Evolutionary conservation across 2,113 vertebrate species (phyloP).

Genomic region (Hippoglossus stenolepis): DNA sequence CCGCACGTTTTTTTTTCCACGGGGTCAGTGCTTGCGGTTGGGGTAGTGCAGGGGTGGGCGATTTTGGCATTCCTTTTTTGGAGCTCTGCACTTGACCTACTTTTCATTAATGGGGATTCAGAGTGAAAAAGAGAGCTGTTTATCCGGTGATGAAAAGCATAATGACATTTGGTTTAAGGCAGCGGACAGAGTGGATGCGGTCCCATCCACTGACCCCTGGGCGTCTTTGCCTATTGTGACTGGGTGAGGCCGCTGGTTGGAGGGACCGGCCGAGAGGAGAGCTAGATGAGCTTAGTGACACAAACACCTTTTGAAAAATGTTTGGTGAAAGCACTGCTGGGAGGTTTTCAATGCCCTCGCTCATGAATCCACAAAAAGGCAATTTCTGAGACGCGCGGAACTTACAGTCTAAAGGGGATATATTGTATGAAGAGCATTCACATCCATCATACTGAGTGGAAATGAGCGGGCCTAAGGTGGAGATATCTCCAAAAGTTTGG

Average conservation of each 20-base stretch:
- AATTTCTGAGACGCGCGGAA: slow-evolving; percentile 42
- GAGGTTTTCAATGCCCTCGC: slow-evolving; percentile 46
- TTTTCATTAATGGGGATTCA: slow-evolving; percentile 78
- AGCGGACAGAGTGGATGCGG: slow-evolving; percentile 45
- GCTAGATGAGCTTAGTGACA: slow-evolving; percentile 51
- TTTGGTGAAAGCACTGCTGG: slow-evolving; percentile 45
- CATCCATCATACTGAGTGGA: slow-evolving; percentile 47
- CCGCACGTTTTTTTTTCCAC: slow-evolving; percentile 57
- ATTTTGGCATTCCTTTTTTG: slow-evolving; percentile 66
- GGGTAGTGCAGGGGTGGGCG: slow-evolving; percentile 51
- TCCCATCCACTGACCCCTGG: slow-evolving; percentile 32
- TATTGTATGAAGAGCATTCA: slow-evolving; percentile 34
- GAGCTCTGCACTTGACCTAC: slow-evolving; percentile 80
- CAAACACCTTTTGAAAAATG: slow-evolving; percentile 62
- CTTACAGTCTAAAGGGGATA: slow-evolving; percentile 49
- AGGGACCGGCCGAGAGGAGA: neutral
- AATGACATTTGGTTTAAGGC: slow-evolving; percentile 76
- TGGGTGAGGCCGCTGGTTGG: slow-evolving; percentile 9
- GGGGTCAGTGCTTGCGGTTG: slow-evolving; percentile 34
- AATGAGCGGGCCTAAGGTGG: slow-evolving; percentile 35
- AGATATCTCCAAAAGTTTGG: slow-evolving; percentile 22
- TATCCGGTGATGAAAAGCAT: slow-evolving; percentile 75
- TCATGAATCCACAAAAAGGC: slow-evolving; percentile 62
- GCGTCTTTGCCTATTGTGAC: slow-evolving; percentile 31
- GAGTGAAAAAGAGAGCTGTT: slow-evolving; percentile 70